Base-by-base conservation (phyloP, 2,888 invertebrate species). In the Dryococelus australis region DNA sequence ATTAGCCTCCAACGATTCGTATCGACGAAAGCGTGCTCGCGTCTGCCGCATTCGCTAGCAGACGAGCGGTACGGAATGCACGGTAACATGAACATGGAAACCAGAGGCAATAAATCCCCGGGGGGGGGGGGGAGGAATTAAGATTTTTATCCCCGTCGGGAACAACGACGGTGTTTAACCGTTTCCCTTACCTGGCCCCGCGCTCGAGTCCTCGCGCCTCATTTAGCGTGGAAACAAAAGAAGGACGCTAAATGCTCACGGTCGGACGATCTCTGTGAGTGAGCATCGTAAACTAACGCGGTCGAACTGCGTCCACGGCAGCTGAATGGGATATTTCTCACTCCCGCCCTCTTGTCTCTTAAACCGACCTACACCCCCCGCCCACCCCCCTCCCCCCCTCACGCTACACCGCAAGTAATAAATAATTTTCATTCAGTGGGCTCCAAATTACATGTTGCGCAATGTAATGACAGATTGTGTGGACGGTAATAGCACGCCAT, bases 401-500 rank as follows among this genome's bases (percentile, higher is more conserved):
- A 8, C 65, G 24, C n/a, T 20, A 35, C 35, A 35, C 1, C 65
- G n/a, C n/a, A 16, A 47, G 47, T 47, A 47, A 47, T 47, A 47
- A 47, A 47, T 65, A 65, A n/a, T 65, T 65, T 24, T 65, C 65
- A 65, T 65, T 65, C 65, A 65, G 24, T n/a, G 65, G 24, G 65
- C n/a, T 65, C 24, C 24, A 65, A 65, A 65, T 65, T 65, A 65
- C 65, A 65, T n/a, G 65, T 65, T 65, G 65, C 65, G 65, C 24
- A 65, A 65, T 65, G 65, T 65, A 65, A 65, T 65, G 65, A 65
- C 65, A 65, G 65, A 65, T 65, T n/a, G 65, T n/a, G 65, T n/a
- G 65, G 65, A 8, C 65, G 65, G 65, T 65, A 65, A 65, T 65
- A 65, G 24, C 65, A 65, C 65, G 24, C 20, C 20, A 65, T 65